A percentile compares a stretch with the other conserved stretches of the same genome.
Evolutionary conservation across 2,113 vertebrate species (phyloP).

Genomic region (Pholis gunnellus): DNA sequence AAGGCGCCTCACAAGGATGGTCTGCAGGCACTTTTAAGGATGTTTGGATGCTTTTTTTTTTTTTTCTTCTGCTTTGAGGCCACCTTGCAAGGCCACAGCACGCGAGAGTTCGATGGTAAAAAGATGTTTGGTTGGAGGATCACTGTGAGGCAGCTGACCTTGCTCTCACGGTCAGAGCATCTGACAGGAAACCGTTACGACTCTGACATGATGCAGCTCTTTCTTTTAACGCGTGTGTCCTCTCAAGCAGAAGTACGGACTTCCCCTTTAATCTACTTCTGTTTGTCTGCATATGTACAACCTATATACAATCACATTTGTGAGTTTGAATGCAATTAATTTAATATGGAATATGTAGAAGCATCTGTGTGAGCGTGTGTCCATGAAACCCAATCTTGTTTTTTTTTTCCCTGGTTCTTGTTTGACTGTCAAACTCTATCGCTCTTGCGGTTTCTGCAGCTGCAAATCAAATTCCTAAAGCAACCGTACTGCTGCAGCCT

Average conservation of each 20-base stretch:
- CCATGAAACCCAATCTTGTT: neutral
- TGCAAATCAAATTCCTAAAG: conserved; percentile 4
- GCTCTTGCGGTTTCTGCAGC: neutral
- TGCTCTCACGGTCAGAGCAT: conserved; percentile 1
- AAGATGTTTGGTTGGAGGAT: neutral
- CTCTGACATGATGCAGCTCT: neutral
- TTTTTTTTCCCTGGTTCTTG: neutral
- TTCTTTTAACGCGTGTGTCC: neutral
- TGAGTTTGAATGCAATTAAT: conserved; percentile 27
- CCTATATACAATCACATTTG: conserved; percentile 60
- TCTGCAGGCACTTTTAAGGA: neutral
- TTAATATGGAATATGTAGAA: conserved; percentile 24
- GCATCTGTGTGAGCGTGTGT: conserved; percentile 5
- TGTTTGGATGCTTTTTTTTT: neutral
- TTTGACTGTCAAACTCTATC: neutral
- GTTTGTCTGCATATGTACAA: conserved; percentile 61
- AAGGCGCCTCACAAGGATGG: neutral
- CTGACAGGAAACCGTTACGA: neutral
- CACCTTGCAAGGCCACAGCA: neutral
- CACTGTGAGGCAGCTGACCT: neutral
- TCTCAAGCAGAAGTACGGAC: conserved; percentile 47
- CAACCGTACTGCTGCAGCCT: conserved; percentile 4
- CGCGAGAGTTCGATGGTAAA: neutral
- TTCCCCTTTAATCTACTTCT: conserved; percentile 46
- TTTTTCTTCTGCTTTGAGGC: neutral